Base-by-base conservation (phyloP, 2,797 vertebrate genomes). In the Orientallactaga sibirica region DNA sequence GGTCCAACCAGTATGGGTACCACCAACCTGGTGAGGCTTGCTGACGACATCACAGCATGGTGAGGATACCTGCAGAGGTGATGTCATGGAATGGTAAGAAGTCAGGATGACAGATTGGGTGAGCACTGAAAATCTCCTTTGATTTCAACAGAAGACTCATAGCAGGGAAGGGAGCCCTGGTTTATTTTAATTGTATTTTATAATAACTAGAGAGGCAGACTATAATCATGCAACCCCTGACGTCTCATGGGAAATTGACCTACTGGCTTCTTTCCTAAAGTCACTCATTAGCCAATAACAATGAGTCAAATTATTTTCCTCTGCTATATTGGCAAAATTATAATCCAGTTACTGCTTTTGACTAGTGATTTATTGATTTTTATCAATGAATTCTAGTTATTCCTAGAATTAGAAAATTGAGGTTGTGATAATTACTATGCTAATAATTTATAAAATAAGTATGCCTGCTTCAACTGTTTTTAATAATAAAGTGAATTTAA, bases 231-330 rank as follows among this genome's bases (percentile, higher is more conserved):
- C 67, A 90, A 73, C 27, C 29, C 7, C 10, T 1, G 64, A 33
- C 70, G 43, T 88, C 75, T 92, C 24, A 0, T 68, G 68, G 64
- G 78, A 95, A 96, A 95, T 7, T 37, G 80, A 70, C 43, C 74
- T 88, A 7, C 52, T 96, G 87, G 75, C 75, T 82, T 86, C 75
- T 81, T 88, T 88, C 43, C 37, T 67, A 68, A 5, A n/a, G 74
- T 83, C 9, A 41, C 20, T 81, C 29, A 71, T 77, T 73, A 91
- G 93, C 33, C 62, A 55, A 29, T 43, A 74, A 43, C n/a, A 90
- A 64, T 74, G 29, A 83, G 22, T 66, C 66, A 64, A 90, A 92
- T 67, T 95, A 29, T 80, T 86, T 86, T 86, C 85, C 85, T 58
- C 79, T 92, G 43, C 62, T 76, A 84, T 48, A 83, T 66, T 91